phyloP scores from a whole-genome alignment of 2,888 invertebrate genomes.

The Megalurothrips usitatus region DNA sequence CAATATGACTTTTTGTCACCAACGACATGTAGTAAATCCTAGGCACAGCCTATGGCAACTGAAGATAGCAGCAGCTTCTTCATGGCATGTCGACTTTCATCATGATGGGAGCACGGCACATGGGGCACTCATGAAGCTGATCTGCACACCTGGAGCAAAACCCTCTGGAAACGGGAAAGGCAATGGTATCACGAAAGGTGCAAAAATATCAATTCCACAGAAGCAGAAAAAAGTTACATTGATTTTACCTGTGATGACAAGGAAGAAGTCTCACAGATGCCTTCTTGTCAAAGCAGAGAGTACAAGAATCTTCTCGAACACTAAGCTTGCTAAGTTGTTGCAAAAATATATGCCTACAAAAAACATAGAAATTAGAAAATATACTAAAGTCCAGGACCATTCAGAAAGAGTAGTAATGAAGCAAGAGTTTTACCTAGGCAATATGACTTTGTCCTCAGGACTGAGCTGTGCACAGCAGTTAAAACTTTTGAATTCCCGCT shows the following conservation, averaged over 20 bases:
- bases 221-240: slow-evolving; percentile 30
- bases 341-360: slow-evolving; percentile 64
- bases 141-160: slow-evolving; percentile 77
- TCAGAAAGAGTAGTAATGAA: neutral
- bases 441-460: slow-evolving; percentile 72
- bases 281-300: slow-evolving; percentile 76
- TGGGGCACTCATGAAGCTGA: slow-evolving; percentile 77
- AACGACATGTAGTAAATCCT: too few species aligned
- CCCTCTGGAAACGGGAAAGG: slow-evolving; percentile 56
- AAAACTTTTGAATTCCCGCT: slow-evolving; percentile 63
- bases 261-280: slow-evolving; percentile 72
- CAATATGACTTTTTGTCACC: too few species aligned
- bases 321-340: slow-evolving; percentile 67
- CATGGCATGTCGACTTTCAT: neutral
- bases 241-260: slow-evolving; percentile 72
- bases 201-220: slow-evolving; percentile 28
- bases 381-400: neutral
- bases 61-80: neutral
- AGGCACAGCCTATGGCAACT: too few species aligned
- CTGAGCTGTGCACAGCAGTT: slow-evolving; percentile 71
- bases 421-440: slow-evolving; percentile 57
- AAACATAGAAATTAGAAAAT: slow-evolving; percentile 29
- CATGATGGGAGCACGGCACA: slow-evolving; percentile 69
- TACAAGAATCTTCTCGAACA: slow-evolving; percentile 78
- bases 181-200: slow-evolving; percentile 29